Base-by-base conservation (phyloP, 2,113 vertebrate species). In the Nothocercus nigrocapillus region DNA sequence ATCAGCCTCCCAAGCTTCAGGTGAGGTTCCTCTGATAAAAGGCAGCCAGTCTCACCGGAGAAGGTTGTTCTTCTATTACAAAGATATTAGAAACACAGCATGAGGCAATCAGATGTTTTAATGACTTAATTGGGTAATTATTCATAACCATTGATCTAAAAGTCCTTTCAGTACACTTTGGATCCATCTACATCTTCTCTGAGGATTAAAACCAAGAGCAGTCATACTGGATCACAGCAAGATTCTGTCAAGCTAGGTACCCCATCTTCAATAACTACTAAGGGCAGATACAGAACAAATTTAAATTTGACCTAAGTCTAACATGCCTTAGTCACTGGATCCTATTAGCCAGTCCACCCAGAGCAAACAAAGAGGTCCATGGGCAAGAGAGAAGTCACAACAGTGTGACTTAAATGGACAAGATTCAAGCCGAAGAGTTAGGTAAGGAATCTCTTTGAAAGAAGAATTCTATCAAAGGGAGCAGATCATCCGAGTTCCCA, bases 381-480 rank as follows among this genome's bases (percentile, higher is more conserved):
- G 53, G 32, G 47, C 49, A 47, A 44, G 25, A 38, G n/a, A 66
- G 17, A 56, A 24, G 18, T 17, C 38, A 10, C 30, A 28, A 47
- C 3, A 0, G 1, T 1, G 16, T 62, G 38, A 68, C 2, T 15
- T 20, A 22, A 21, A 2, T 13, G 8, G 82, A 36, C 1, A 1
- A 3, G 8, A 66, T 54, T 44, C 28, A 47, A 70, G 13, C 9
- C 56, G 40, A 11, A 25, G 45, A 62, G 17, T 42, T 67, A 66
- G 49, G 19, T 30, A 58, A 58, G 16, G 30, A 58, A 58, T 58
- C 27, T 24, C 53, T 32, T 7, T 27, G n/a, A 9, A 63, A 27
- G 34, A 75, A 82, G 17, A 56, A 7, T 20, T 22, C 49, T 74
- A 4, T 11, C 61, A 22, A 20, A 32, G n/a, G 18, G 1, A 54